phyloP scores from a whole-genome alignment of 1,140 invertebrate species.

The Panagrolaimus sp. region DNA sequence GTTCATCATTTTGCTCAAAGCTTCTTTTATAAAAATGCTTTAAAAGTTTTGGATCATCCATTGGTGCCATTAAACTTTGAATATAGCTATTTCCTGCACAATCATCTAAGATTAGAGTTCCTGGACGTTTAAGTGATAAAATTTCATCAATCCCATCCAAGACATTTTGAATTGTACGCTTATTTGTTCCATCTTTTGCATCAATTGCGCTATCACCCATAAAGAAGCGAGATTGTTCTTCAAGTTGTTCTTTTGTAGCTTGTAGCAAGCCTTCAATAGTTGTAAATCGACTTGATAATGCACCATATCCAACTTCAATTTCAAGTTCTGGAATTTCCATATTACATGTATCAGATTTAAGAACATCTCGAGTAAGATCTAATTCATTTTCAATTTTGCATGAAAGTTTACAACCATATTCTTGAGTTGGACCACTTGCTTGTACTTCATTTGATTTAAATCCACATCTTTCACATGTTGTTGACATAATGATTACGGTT shows the following conservation, averaged over 20 bases:
- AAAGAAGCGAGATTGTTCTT: constrained; percentile 50
- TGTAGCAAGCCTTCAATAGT: constrained; percentile 76
- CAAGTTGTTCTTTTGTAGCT: constrained; percentile 60
- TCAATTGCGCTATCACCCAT: constrained; percentile 46
- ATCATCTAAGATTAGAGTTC: constrained; percentile 82
- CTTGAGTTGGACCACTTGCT: constrained; percentile 80
- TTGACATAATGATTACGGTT: constrained; percentile 93
- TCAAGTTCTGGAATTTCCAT: constrained; percentile 83
- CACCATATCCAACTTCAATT: constrained; percentile 73
- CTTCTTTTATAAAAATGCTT: constrained; percentile 76
- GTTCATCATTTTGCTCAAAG: constrained; percentile 86
- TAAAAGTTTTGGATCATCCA: constrained; percentile 69
- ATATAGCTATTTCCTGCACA: constrained; percentile 94
- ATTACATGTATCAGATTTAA: constrained; percentile 90
- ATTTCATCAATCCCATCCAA: constrained; percentile 43
- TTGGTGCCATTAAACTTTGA: constrained; percentile 73
- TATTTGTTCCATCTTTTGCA: constrained; percentile 19
- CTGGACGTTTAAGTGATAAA: constrained; percentile 64
- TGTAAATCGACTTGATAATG: constrained; percentile 86
- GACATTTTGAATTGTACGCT: constrained; percentile 35
- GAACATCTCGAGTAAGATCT: constrained; percentile 82
- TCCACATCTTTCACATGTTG: constrained; percentile 81
- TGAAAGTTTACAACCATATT: constrained; percentile 72
- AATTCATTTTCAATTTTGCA: constrained; percentile 68
- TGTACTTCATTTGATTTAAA: constrained; percentile 89